These are phyloP conservation scores for Eurystomus glaucurus DNA, from an alignment of 2,797 vertebrate species.

Conservation along the genomic window DNA sequence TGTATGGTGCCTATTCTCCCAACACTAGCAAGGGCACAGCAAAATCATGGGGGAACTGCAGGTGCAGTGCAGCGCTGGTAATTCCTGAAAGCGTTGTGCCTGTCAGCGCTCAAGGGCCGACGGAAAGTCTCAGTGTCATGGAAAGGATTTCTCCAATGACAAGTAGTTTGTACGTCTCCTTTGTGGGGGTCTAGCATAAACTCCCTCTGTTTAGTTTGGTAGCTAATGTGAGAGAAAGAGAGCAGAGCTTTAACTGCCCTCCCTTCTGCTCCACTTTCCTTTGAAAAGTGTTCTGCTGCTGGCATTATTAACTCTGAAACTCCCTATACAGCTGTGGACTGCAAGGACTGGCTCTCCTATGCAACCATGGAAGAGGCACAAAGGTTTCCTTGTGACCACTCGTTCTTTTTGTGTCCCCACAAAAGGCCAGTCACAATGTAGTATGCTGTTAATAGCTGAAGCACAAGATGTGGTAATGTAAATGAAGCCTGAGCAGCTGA, in stretches of 20 bases:
- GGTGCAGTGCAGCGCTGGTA: conserved; percentile 47
- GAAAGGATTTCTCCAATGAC: conserved; percentile 61
- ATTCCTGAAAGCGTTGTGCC: conserved; percentile 19
- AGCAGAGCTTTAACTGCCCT: conserved; percentile 66
- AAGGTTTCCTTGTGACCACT: conserved; percentile 78
- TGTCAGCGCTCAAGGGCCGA: conserved; percentile 62
- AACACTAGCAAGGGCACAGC: conserved; percentile 3
- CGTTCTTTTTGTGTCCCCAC: conserved; percentile 67
- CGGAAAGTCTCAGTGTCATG: conserved; percentile 34
- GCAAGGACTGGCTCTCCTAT: conserved; percentile 59
- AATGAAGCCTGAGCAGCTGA: conserved; percentile 76
- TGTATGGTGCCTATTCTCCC: background rate
- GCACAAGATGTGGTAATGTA: conserved; percentile 72
- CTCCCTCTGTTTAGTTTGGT: conserved; percentile 69
- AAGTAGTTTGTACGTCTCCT: conserved; percentile 42
- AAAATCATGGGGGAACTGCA: conserved; percentile 35
- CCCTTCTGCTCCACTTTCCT: conserved; percentile 75
- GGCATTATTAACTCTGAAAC: conserved; percentile 72
- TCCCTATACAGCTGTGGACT: conserved; percentile 71
- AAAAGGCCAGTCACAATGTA: conserved; percentile 73
- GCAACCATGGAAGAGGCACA: conserved; percentile 59
- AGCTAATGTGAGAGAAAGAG: conserved; percentile 65
- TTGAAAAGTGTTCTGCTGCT: conserved; percentile 67
- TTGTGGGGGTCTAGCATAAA: conserved; percentile 66
- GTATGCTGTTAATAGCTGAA: conserved; percentile 70